Conservation (phyloP, 2,888 invertebrate species). For the Chorisops tibialis region DNA sequence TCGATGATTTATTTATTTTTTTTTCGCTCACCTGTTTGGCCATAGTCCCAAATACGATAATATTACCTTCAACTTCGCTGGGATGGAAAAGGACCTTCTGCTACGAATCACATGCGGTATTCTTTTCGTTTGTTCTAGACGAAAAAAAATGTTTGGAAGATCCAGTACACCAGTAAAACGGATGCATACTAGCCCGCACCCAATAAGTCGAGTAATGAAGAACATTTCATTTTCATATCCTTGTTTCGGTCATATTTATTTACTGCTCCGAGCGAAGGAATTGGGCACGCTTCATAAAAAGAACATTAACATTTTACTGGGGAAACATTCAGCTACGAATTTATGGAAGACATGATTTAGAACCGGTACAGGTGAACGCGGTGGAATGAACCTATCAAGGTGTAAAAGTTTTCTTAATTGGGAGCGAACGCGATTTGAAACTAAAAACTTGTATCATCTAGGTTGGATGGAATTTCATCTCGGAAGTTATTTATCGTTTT, state of each 20-base stretch:
- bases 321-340: constrained; percentile 6
- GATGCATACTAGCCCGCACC: background rate
- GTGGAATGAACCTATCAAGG: background rate
- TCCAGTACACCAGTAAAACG: too few species aligned
- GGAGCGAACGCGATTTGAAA: too few species aligned
- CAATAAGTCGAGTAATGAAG: background rate
- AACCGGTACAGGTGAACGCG: too few species aligned
- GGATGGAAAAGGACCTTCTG: constrained; percentile 10
- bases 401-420: background rate
- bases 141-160: too few species aligned
- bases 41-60: constrained; percentile 2
- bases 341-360: constrained; percentile 14
- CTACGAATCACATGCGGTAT: background rate
- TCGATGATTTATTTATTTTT: constrained; percentile 25
- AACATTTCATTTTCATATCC: constrained; percentile 4
- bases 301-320: constrained; percentile 17
- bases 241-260: constrained; percentile 4
- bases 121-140: too few species aligned
- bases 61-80: background rate
- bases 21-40: constrained; percentile 21
- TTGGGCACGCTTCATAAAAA: constrained; percentile 8
- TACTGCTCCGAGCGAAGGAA: constrained; percentile 4
- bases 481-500: too few species aligned
- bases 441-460: too few species aligned
- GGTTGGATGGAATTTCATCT: too few species aligned